These are phyloP conservation scores for Gymnorhina tibicen DNA, from an alignment of 2,113 vertebrate species.

Conservation along the genomic window DNA sequence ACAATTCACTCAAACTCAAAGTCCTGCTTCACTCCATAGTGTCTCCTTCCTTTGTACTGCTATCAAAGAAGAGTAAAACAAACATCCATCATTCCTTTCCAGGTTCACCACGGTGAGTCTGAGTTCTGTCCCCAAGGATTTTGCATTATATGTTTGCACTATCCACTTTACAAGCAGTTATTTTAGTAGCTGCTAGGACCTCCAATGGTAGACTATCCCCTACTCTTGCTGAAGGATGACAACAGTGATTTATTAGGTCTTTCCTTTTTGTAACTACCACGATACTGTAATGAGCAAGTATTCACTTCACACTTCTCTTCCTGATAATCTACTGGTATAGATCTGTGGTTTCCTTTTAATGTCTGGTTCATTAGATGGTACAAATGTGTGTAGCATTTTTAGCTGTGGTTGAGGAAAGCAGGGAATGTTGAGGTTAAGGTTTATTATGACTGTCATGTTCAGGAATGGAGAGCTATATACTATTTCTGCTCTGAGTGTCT, in stretches of 20 bases:
- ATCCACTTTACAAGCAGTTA: neutral
- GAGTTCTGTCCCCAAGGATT: neutral
- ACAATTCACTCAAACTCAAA: neutral
- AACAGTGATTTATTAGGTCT: constrained; percentile 11
- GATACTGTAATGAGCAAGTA: constrained; percentile 18
- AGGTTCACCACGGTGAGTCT: neutral
- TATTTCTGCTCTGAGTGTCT: constrained; percentile 35
- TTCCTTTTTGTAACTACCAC: constrained; percentile 9
- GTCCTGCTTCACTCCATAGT: neutral
- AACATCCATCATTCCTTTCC: neutral
- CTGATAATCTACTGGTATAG: constrained; percentile 62
- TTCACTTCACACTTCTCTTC: constrained; percentile 68
- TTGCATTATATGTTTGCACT: neutral
- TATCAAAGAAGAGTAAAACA: neutral
- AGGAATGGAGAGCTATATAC: constrained; percentile 31
- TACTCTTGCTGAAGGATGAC: neutral
- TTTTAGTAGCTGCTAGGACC: neutral
- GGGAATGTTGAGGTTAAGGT: constrained; percentile 58
- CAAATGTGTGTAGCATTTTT: constrained; percentile 44
- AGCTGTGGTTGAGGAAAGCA: constrained; percentile 61
- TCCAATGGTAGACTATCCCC: neutral
- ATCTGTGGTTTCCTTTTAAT: constrained; percentile 70
- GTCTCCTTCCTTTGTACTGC: neutral
- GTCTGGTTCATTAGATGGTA: constrained; percentile 62
- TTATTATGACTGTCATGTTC: constrained; percentile 55